These are phyloP conservation scores for Acipenser oxyrinchus DNA, from an alignment of 2,797 vertebrate species.

Conservation along the genomic window DNA sequence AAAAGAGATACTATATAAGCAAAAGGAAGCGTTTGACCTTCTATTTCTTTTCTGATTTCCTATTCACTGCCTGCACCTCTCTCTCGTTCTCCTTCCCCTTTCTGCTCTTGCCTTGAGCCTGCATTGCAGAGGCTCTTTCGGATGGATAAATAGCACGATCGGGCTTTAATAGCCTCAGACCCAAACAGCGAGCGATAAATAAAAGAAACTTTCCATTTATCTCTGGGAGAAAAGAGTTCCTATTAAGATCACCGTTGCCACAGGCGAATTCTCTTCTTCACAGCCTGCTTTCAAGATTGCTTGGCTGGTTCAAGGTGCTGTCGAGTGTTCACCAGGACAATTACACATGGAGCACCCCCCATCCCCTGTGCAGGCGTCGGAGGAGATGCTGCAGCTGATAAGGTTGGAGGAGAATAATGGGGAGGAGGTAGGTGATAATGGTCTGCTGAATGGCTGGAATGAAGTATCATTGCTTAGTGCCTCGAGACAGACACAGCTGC, in stretches of 20 bases:
- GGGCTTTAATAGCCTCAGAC: conserved; percentile 79
- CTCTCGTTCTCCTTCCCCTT: conserved; percentile 43
- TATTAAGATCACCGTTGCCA: conserved; percentile 90
- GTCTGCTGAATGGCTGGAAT: conserved; percentile 83
- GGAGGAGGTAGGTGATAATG: conserved; percentile 82
- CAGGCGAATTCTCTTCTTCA: conserved; percentile 81
- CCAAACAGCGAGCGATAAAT: conserved; percentile 80
- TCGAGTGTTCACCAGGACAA: conserved; percentile 95
- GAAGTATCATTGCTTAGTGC: conserved; percentile 84
- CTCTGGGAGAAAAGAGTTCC: conserved; percentile 77
- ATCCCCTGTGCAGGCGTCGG: conserved; percentile 70
- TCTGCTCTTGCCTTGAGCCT: conserved; percentile 51
- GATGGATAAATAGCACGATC: conserved; percentile 75
- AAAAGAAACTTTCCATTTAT: conserved; percentile 87
- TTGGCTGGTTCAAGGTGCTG: conserved; percentile 96
- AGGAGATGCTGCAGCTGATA: conserved; percentile 82
- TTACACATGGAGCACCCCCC: conserved; percentile 77
- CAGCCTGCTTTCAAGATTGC: conserved; percentile 87
- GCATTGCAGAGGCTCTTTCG: conserved; percentile 70
- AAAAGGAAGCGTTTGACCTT: conserved; percentile 64
- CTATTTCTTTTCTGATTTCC: conserved; percentile 64
- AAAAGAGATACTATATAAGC: conserved; percentile 42
- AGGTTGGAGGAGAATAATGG: conserved; percentile 77
- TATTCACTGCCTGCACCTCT: conserved; percentile 43
- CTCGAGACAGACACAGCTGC: conserved; percentile 83